These are phyloP conservation scores for Gobiocypris rarus DNA, from an alignment of 2,113 vertebrate genomes.

Conservation along the genomic window DNA sequence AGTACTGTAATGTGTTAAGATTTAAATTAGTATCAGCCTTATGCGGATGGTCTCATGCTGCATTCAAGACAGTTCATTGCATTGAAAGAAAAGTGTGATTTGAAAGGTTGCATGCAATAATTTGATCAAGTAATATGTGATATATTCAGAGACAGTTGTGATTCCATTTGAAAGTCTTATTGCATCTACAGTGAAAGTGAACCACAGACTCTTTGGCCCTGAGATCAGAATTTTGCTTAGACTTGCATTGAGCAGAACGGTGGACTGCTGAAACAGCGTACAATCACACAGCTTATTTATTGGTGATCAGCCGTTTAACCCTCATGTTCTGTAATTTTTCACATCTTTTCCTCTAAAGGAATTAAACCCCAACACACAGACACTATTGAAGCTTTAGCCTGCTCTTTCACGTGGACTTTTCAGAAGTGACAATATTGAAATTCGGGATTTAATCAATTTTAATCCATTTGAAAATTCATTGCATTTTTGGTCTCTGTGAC, in stretches of 20 bases:
- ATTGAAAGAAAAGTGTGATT: neutral
- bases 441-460: neutral
- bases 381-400: neutral
- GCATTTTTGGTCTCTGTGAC: neutral
- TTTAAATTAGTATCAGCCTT: neutral
- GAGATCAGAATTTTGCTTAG: constrained; percentile 35
- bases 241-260: constrained; percentile 22
- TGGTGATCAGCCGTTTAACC: constrained; percentile 28
- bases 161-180: constrained; percentile 18
- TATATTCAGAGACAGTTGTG: neutral
- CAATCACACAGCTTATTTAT: constrained; percentile 14
- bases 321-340: constrained; percentile 9
- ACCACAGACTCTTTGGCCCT: constrained; percentile 1
- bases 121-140: neutral
- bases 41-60: neutral
- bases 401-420: neutral
- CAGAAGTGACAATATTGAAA: neutral
- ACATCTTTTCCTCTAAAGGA: constrained; percentile 5
- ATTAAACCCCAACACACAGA: constrained; percentile 1
- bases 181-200: neutral
- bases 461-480: neutral
- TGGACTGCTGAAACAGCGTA: constrained; percentile 38
- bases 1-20: neutral
- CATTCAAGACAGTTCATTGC: neutral
- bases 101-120: neutral